These are phyloP conservation scores for Mungos mungo DNA, from an alignment of 2,113 vertebrate genomes.

Conservation along the genomic window DNA sequence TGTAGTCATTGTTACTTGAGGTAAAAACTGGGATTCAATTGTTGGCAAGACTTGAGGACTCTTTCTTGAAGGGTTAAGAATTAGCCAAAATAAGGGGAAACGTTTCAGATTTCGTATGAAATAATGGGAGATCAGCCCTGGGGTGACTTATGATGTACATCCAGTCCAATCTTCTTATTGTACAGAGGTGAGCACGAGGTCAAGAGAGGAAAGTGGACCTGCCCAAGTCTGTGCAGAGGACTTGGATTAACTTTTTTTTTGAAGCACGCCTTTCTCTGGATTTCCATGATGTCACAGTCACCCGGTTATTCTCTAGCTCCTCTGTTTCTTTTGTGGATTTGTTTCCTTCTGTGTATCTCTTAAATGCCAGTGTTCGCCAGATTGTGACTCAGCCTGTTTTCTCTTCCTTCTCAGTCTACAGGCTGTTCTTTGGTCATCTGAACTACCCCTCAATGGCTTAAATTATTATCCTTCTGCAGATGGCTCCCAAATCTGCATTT, in stretches of 20 bases:
- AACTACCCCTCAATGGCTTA: not conserved
- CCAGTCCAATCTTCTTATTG: not conserved
- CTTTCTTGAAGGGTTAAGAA: not conserved
- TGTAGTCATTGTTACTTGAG: not conserved
- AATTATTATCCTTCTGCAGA: not conserved
- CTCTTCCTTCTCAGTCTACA: not conserved
- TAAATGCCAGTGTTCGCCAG: not conserved
- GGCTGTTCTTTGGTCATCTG: not conserved
- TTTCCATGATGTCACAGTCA: not conserved
- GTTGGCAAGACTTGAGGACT: not conserved
- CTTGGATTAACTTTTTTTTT: not conserved
- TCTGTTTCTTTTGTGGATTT: not conserved
- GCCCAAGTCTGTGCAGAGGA: not conserved
- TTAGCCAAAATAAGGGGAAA: not conserved
- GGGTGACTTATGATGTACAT: not conserved
- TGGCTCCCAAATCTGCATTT: not conserved
- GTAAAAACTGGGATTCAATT: not conserved
- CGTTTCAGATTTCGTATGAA: not conserved
- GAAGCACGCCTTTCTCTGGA: not conserved
- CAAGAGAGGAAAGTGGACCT: not conserved
- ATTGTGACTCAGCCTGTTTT: not conserved
- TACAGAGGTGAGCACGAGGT: not conserved
- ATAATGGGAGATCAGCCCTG: not conserved
- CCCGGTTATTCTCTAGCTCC: not conserved
- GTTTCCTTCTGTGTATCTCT: not conserved